These are phyloP conservation scores for Tenrec ecaudatus DNA, from an alignment of 2,113 vertebrate genomes.

Conservation along the genomic window DNA sequence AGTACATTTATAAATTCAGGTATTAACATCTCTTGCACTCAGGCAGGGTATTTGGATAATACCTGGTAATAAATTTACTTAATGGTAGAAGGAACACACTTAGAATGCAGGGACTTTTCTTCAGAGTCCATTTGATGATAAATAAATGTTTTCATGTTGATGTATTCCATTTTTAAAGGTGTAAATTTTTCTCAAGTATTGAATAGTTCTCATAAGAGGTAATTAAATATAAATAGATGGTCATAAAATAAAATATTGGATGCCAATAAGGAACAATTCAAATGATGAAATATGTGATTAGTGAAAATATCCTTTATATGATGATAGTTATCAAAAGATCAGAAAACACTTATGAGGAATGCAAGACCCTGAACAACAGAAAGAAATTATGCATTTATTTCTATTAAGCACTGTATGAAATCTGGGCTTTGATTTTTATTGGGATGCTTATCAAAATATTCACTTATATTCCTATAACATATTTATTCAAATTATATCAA, in stretches of 20 bases:
- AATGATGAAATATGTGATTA: slow-evolving; percentile 70
- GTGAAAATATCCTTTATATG: slow-evolving; percentile 67
- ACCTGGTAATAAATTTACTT: not conserved
- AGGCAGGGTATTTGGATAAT: not conserved
- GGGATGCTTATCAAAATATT: slow-evolving; percentile 66
- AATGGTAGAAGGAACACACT: not conserved
- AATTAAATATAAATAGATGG: slow-evolving; percentile 64
- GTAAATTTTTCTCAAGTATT: slow-evolving; percentile 26
- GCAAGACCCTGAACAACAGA: slow-evolving; percentile 55
- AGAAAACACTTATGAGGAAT: slow-evolving; percentile 50
- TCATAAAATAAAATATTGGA: slow-evolving; percentile 51
- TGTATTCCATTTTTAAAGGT: slow-evolving; percentile 17
- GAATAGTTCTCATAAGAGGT: slow-evolving; percentile 39
- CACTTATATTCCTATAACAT: slow-evolving; percentile 5
- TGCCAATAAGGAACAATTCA: slow-evolving; percentile 59
- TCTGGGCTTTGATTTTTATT: slow-evolving; percentile 58
- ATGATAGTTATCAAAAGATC: slow-evolving; percentile 64
- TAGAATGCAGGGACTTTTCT: not conserved
- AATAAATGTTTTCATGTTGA: not conserved
- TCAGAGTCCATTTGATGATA: not conserved
- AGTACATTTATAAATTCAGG: not conserved
- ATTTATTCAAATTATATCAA: not conserved
- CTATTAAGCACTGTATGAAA: slow-evolving; percentile 13
- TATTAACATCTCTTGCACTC: not conserved
- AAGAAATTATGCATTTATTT: slow-evolving; percentile 50